Percentiles rank a stretch among this genome's conserved stretches.
phyloP scores from a whole-genome alignment of 1,140 invertebrate genomes.

The Camponotus pennsylvanicus region DNA sequence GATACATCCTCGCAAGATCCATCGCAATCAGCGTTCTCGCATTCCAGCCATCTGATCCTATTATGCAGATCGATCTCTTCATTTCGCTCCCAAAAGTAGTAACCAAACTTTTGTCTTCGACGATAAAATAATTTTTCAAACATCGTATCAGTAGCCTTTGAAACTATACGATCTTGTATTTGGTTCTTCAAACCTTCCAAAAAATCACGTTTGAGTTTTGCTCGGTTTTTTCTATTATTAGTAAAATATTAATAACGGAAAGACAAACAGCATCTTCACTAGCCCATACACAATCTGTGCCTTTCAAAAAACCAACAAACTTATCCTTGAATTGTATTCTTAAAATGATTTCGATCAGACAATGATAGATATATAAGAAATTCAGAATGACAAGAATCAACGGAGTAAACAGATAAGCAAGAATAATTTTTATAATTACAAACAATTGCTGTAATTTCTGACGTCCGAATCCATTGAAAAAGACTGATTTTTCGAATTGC shows the following conservation, averaged over 20 bases:
- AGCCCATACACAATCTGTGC: conserved; percentile 86
- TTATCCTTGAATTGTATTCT: conserved; percentile 69
- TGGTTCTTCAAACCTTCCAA: conserved; percentile 69
- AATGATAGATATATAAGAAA: conserved; percentile 39
- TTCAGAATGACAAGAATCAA: conserved; percentile 39
- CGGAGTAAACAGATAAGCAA: conserved; percentile 33
- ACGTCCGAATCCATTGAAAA: background rate
- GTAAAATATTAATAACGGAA: conserved; percentile 85
- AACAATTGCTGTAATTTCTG: conserved; percentile 5
- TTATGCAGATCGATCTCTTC: conserved; percentile 82
- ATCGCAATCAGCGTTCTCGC: conserved; percentile 71
- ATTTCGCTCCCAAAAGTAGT: conserved; percentile 85
- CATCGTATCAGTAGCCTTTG: conserved; percentile 16
- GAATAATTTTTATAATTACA: background rate
- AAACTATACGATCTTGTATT: conserved; percentile 68
- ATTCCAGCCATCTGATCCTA: conserved; percentile 80
- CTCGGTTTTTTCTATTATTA: conserved; percentile 81
- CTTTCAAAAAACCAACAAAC: conserved; percentile 84
- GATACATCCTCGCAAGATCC: conserved; percentile 72
- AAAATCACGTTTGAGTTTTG: conserved; percentile 59
- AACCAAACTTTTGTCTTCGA: conserved; percentile 84
- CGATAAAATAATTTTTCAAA: conserved; percentile 84
- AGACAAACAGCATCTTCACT: conserved; percentile 82
- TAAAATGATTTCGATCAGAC: conserved; percentile 61
- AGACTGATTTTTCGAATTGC: background rate